Evolutionary conservation across 1,140 invertebrate species (phyloP), one percentile per base, ranked within the genome.

Genomic region (Drosophila kanapiae): DNA sequence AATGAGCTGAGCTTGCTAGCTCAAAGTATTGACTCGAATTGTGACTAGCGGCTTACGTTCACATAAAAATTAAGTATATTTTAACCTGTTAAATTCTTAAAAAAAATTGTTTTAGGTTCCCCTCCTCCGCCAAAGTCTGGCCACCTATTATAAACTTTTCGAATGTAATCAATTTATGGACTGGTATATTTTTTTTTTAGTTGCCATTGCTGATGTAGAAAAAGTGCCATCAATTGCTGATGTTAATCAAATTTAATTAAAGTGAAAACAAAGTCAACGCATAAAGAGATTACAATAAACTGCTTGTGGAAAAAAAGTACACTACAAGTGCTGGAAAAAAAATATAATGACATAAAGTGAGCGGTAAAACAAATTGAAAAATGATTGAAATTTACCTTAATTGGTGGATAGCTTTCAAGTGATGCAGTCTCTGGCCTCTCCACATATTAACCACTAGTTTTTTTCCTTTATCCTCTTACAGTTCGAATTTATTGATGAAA

Each of bases 201-300:
- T 38, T 29, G 38, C 11, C 53, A 16, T 27, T 57, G 37, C 47
- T 48, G 33, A n/a, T 27, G 23, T 48, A 42, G 37, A 71, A 72
- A 72, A 59, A 42, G 31, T 31, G 61, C 18, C 35, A 76, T 72
- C 71, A 69, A 82, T 80, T 49, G 51, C 57, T 48, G 59, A 48
- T 61, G 62, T 72, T 77, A 74, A 80, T 84, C 75, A 81, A 81
- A 78, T 81, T 80, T 80, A 83, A 83, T 84, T 84, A 83, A 75
- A 71, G 35, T 75, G 74, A 78, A 78, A 84, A 80, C 80, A 60
- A 65, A 84, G 57, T 60, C 27, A 79, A 57, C 47, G 57, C 65
- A 68, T 58, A 78, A 71, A 67, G 54, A 31, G 54, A 72, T 69
- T 69, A 75, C 62, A 38, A 64, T 58, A 69, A 75, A 64, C 38